Conservation (phyloP, 2,888 invertebrate genomes). For the Drosophila anomelani region DNA sequence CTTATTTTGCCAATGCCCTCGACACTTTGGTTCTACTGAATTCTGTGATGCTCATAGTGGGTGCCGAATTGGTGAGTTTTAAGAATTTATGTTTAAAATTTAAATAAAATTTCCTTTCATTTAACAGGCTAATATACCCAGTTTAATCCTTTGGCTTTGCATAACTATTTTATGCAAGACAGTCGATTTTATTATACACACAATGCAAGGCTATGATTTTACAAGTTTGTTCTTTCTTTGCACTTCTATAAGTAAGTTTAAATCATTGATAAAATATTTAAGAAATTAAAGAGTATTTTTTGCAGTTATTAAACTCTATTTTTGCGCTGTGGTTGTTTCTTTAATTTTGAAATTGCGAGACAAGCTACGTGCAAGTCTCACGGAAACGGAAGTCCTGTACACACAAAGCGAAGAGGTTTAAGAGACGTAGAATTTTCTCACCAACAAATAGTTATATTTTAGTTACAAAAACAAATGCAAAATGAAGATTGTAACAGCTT, state of each 20-base stretch:
- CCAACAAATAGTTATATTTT: not conserved
- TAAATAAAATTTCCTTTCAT: not conserved
- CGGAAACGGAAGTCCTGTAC: conserved; percentile 53
- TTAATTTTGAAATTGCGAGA: conserved; percentile 38
- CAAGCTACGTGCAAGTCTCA: not conserved
- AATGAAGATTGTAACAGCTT: not conserved
- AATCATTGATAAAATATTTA: not conserved
- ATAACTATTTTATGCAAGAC: not conserved
- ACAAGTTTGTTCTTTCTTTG: not conserved
- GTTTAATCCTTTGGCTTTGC: conserved; percentile 51
- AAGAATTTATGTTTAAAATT: not conserved
- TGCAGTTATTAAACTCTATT: conserved; percentile 56
- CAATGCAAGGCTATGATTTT: not conserved
- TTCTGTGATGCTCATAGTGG: conserved; percentile 13
- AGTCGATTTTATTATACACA: not conserved
- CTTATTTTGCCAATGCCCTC: not conserved
- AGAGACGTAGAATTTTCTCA: not conserved
- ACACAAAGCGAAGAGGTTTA: conserved; percentile 13
- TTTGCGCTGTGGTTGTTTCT: conserved; percentile 44
- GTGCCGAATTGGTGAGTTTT: conserved; percentile 40
- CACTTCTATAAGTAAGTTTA: conserved; percentile 33
- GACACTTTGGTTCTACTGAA: conserved; percentile 3
- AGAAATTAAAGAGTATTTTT: not conserved
- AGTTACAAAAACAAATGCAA: not conserved
- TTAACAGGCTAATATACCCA: conserved; percentile 40